phyloP scores from a whole-genome alignment of 1,140 invertebrate genomes.

The Drosophila guanche region DNA sequence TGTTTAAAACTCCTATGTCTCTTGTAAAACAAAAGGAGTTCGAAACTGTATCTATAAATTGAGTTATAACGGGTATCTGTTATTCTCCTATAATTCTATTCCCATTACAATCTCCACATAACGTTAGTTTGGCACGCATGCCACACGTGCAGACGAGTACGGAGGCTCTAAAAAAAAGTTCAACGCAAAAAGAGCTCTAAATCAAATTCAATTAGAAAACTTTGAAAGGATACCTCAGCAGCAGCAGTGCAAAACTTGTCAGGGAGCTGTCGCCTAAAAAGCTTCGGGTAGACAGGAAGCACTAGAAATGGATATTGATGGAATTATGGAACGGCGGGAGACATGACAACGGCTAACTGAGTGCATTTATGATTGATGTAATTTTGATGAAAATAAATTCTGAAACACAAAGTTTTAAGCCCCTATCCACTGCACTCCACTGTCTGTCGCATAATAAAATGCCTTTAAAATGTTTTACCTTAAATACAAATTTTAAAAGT shows the following conservation, averaged over 20 bases:
- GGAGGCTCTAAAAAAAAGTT: conserved; percentile 14
- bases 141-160: conserved; percentile 13
- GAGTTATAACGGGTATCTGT: too few species aligned
- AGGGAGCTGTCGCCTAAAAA: background rate
- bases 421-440: background rate
- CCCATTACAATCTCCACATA: conserved; percentile 7
- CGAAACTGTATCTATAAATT: too few species aligned
- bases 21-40: too few species aligned
- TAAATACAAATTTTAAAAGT: conserved; percentile 71
- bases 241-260: conserved; percentile 16
- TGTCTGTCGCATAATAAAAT: conserved; percentile 19
- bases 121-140: conserved; percentile 33
- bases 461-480: conserved; percentile 65
- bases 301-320: conserved; percentile 68
- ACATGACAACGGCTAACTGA: conserved; percentile 58
- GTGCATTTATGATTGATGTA: conserved; percentile 80
- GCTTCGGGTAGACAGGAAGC: conserved; percentile 45
- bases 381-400: conserved; percentile 75
- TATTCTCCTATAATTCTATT: too few species aligned
- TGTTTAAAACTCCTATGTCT: too few species aligned
- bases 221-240: conserved; percentile 61
- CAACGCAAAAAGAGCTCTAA: conserved; percentile 65
- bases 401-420: conserved; percentile 48
- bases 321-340: conserved; percentile 40
- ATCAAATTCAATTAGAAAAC: conserved; percentile 80